Percentiles rank a stretch among this genome's conserved stretches.
Evolutionary conservation across 2,113 vertebrate species (phyloP).

Genomic region (Pogonocichla stellata): DNA sequence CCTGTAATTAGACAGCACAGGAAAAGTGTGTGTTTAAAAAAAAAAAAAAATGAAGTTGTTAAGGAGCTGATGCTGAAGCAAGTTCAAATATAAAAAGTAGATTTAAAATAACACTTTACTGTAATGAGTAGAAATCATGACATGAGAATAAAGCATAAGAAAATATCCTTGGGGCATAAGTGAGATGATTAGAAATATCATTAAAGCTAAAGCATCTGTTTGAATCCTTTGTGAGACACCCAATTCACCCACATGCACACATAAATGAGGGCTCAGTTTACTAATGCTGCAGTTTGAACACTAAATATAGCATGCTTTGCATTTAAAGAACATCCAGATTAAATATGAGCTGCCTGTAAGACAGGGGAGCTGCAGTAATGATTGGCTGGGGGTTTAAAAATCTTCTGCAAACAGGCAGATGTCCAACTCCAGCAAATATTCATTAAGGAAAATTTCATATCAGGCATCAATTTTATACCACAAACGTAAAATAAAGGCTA

Average conservation of each 20-base stretch:
- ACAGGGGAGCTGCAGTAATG: not conserved
- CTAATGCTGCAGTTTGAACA: slow-evolving; percentile 48
- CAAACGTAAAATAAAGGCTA: not conserved
- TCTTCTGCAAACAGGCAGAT: not conserved
- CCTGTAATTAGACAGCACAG: not conserved
- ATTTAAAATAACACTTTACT: slow-evolving; percentile 42
- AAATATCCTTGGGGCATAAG: slow-evolving; percentile 63
- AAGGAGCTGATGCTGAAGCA: not conserved
- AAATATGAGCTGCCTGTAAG: slow-evolving; percentile 5
- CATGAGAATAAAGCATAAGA: slow-evolving; percentile 55
- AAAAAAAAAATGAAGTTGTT: not conserved
- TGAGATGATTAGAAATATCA: slow-evolving; percentile 70
- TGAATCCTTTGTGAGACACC: slow-evolving; percentile 57
- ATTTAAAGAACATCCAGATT: slow-evolving; percentile 51
- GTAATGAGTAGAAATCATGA: slow-evolving; percentile 55
- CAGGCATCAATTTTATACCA: not conserved
- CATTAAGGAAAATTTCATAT: not conserved
- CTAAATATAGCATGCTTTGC: slow-evolving; percentile 46
- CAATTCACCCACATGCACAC: slow-evolving; percentile 15
- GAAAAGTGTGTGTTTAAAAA: not conserved
- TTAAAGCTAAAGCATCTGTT: slow-evolving; percentile 66
- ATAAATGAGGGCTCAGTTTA: slow-evolving; percentile 38
- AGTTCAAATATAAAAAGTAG: slow-evolving; percentile 38
- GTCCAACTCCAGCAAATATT: slow-evolving; percentile 18
- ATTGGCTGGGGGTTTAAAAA: not conserved